Percentiles rank a stretch among this genome's conserved stretches.
phyloP scores from a whole-genome alignment of 2,113 vertebrate species.

The Reinhardtius hippoglossoides region DNA sequence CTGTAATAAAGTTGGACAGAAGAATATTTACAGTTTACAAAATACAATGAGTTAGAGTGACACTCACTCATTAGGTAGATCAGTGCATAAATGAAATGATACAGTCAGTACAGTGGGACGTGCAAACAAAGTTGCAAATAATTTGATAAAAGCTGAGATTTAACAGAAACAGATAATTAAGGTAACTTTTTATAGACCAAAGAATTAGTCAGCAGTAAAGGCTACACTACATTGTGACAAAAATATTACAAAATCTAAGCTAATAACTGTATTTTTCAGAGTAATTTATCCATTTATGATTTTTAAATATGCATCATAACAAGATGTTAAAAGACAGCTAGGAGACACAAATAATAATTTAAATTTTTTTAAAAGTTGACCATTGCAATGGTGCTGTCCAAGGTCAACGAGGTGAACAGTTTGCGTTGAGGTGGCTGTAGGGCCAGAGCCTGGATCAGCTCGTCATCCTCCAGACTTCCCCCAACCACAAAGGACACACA shows the following conservation, averaged over 20 bases:
- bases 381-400: slow-evolving; percentile 81
- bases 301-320: neutral
- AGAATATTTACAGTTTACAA: neutral
- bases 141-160: neutral
- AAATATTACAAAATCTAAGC: neutral
- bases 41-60: neutral
- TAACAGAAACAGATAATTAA: neutral
- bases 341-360: neutral
- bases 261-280: no score
- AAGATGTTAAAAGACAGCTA: neutral
- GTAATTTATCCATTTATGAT: no score
- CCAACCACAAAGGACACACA: slow-evolving; percentile 84
- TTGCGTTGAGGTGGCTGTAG: slow-evolving; percentile 82
- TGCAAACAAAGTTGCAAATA: no score
- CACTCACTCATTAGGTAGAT: no score
- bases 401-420: slow-evolving; percentile 83
- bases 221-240: neutral
- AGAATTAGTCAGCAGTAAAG: no score
- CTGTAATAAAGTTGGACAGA: slow-evolving; percentile 67
- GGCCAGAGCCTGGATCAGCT: slow-evolving; percentile 81
- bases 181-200: no score
- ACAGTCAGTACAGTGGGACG: no score
- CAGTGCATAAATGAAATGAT: no score
- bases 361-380: slow-evolving; percentile 61
- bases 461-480: slow-evolving; percentile 78